Conservation (phyloP, 2,888 invertebrate genomes). For the Eupelmus urozonus region DNA sequence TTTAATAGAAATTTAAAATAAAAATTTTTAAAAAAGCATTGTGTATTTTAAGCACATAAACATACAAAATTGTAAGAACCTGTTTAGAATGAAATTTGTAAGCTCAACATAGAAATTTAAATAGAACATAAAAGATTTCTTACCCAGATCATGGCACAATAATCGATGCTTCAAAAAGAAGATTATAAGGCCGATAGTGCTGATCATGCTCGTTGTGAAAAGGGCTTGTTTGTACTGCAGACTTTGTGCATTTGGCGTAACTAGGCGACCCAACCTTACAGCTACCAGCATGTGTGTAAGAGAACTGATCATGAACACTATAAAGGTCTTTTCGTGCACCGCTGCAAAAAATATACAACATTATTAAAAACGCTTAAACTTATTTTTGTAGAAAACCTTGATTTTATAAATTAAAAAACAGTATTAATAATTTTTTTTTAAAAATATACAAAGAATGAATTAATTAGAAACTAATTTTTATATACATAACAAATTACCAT, state of each 20-base stretch:
- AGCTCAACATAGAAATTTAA: background rate
- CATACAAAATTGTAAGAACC: background rate
- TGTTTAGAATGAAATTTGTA: background rate
- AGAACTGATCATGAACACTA: conserved; percentile 92
- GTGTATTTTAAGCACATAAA: background rate
- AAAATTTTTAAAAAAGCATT: background rate
- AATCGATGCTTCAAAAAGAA: conserved; percentile 94
- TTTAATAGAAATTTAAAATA: too few species aligned
- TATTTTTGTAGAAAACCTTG: background rate
- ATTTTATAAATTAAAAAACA: background rate
- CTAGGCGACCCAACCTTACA: conserved; percentile 80
- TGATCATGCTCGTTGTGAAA: conserved; percentile 86
- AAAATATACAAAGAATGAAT: too few species aligned
- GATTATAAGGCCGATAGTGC: conserved; percentile 89
- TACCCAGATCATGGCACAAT: conserved; percentile 93
- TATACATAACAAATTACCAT: too few species aligned
- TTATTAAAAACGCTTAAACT: background rate
- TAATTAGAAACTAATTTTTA: conserved; percentile 73
- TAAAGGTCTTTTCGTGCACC: conserved; percentile 93
- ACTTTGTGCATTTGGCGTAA: conserved; percentile 76
- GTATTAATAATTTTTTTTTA: background rate
- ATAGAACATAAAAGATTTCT: conserved; percentile 68
- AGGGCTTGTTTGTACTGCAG: conserved; percentile 84
- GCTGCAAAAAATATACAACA: conserved; percentile 81
- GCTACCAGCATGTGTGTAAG: conserved; percentile 89